Conservation (phyloP, 1,140 invertebrate species). For the Geopemphigus sp. region DNA sequence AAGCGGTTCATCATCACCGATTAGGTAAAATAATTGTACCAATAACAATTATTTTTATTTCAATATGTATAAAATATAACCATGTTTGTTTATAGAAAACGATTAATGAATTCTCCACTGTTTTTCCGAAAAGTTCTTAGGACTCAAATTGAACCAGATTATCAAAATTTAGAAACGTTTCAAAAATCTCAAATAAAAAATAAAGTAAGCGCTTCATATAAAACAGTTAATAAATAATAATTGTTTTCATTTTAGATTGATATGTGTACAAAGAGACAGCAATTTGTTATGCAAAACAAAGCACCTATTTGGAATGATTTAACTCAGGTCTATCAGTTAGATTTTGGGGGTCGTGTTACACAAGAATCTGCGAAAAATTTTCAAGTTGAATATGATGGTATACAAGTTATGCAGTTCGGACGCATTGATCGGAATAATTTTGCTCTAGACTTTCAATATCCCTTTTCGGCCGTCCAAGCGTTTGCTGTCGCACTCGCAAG, state of each 20-base stretch:
- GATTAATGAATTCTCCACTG: conserved; percentile 77
- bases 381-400: conserved; percentile 95
- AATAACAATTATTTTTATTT: neutral
- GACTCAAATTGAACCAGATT: conserved; percentile 72
- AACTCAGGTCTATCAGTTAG: conserved; percentile 97
- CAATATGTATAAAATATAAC: neutral
- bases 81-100: conserved; percentile 54
- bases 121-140: conserved; percentile 67
- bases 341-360: conserved; percentile 98
- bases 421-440: conserved; percentile 98
- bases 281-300: conserved; percentile 97
- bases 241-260: conserved; percentile 52
- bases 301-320: conserved; percentile 99
- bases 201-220: conserved; percentile 71
- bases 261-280: conserved; percentile 54
- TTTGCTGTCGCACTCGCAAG: conserved; percentile 97
- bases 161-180: conserved; percentile 87
- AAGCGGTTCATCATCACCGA: conserved; percentile 45
- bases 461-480: conserved; percentile 96
- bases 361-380: conserved; percentile 99
- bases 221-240: neutral
- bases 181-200: conserved; percentile 91
- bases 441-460: conserved; percentile 98
- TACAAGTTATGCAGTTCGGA: conserved; percentile 99
- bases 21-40: conserved; percentile 6